Percentiles rank a stretch among this genome's conserved stretches.
phyloP scores from a whole-genome alignment of 2,888 invertebrate genomes.

The Eristalis tenax region DNA sequence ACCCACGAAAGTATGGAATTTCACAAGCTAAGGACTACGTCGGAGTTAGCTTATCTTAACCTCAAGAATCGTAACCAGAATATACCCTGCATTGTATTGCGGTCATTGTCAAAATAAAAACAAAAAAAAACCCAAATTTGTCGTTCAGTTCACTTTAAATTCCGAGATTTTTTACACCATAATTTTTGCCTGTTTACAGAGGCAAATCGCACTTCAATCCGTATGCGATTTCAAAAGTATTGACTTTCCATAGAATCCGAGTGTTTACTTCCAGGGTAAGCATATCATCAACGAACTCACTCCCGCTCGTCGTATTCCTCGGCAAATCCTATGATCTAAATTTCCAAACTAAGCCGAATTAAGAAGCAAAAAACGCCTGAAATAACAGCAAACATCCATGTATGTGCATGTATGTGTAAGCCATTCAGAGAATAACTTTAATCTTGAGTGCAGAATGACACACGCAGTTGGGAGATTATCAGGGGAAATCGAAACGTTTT shows the following conservation, averaged over 20 bases:
- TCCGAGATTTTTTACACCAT: not conserved
- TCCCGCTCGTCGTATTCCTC: not conserved
- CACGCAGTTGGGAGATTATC: slow-evolving; percentile 46
- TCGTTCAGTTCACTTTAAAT: not conserved
- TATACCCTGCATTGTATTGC: not conserved
- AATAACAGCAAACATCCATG: slow-evolving; percentile 1
- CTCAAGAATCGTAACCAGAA: not conserved
- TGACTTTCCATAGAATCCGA: no score
- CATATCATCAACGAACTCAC: not conserved
- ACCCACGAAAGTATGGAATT: not conserved
- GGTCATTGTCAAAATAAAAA: not conserved
- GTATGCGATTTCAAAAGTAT: no score
- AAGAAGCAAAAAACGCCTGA: slow-evolving; percentile 6
- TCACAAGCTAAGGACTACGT: not conserved
- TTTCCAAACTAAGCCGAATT: slow-evolving; percentile 1
- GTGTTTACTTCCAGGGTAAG: not conserved
- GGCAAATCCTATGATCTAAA: not conserved
- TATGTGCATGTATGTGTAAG: not conserved
- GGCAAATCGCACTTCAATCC: not conserved
- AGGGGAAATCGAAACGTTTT: slow-evolving; percentile 60
- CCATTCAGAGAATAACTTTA: slow-evolving; percentile 12
- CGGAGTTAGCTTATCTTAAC: not conserved
- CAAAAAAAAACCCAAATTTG: not conserved
- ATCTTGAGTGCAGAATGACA: slow-evolving; percentile 63
- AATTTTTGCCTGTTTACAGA: not conserved